Evolutionary conservation across 2,888 invertebrate genomes (phyloP), one percentile per base, ranked within the genome.

Genomic region (Sylvicola fuscatus): DNA sequence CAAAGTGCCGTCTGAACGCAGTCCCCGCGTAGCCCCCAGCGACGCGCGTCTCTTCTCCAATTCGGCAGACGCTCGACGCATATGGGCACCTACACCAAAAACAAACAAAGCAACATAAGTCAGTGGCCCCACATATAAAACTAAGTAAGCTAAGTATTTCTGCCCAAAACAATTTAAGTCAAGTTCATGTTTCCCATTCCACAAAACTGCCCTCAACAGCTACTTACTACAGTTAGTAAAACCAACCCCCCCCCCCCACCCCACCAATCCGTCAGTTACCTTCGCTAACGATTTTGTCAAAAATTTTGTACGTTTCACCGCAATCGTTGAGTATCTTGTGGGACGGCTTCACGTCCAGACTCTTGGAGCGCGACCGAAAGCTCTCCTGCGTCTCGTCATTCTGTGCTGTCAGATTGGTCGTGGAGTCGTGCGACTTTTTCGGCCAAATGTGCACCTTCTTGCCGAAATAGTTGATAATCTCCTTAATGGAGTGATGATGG

Each of bases 281-380:
- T 72, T 78, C 74, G 56, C 63, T 65, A 14, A 84, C 62, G 49
- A 84, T 84, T 44, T 69, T 66, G 44, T 84, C 81, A 54, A 72
- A 84, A 47, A 84, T 82, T 51, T 72, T 68, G 51, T 84, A 84
- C 4, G 82, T 83, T 7, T 80, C 69, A 35, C 76, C 82, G 50
- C 82, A 81, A 50, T 84, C 83, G 40, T 70, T 68, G n/a, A 73
- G 59, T 39, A 67, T 57, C 39, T 64, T 65, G 43, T 63, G 58
- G 34, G 66, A 56, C 33, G 67, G 57, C 37, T 65, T 65, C 6
- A 61, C 66, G 52, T 83, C 84, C 44, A 83, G 61, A 34, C 82
- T 82, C 50, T 81, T 81, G 30, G 82, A 82, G 33, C 84, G 65
- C 32, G 69, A 70, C 13, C 84, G 65, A 50, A 82, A 83, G 46